A percentile compares a stretch with the other conserved stretches of the same genome.
Evolutionary conservation across 2,797 vertebrate species (phyloP).

Genomic region (Odontamblyopus rebecca): DNA sequence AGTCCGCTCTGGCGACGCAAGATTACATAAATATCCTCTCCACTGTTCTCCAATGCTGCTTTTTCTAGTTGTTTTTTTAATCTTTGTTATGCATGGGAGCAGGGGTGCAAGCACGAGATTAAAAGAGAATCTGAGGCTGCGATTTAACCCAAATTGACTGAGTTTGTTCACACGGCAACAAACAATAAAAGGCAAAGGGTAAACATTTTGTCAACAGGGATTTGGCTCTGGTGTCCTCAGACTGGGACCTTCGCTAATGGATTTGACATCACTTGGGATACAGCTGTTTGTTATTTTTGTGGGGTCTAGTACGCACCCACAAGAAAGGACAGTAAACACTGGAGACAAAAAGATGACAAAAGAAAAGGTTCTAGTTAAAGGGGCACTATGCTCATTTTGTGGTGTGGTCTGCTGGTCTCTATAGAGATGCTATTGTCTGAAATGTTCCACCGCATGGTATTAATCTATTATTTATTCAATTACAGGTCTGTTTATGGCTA

Average conservation of each 20-base stretch:
- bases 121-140: slow-evolving; percentile 55
- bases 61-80: slow-evolving; percentile 58
- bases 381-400: neutral
- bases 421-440: too few species aligned
- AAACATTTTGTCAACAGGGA: slow-evolving; percentile 43
- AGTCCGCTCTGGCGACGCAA: slow-evolving; percentile 67
- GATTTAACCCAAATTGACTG: slow-evolving; percentile 49
- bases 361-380: neutral
- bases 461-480: too few species aligned
- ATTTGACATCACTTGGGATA: slow-evolving; percentile 56
- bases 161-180: slow-evolving; percentile 43
- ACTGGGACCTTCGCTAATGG: slow-evolving; percentile 45
- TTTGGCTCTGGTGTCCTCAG: slow-evolving; percentile 20
- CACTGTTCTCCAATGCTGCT: slow-evolving; percentile 38
- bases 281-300: slow-evolving; percentile 61
- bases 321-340: slow-evolving; percentile 57
- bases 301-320: slow-evolving; percentile 56
- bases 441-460: too few species aligned
- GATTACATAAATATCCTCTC: slow-evolving; percentile 74
- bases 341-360: slow-evolving; percentile 59
- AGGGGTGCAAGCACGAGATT: slow-evolving; percentile 49
- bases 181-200: slow-evolving; percentile 51
- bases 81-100: slow-evolving; percentile 48
- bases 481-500: too few species aligned
- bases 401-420: too few species aligned